Base-by-base conservation (phyloP, 2,797 vertebrate genomes). In the Phaenicophaeus curvirostris region DNA sequence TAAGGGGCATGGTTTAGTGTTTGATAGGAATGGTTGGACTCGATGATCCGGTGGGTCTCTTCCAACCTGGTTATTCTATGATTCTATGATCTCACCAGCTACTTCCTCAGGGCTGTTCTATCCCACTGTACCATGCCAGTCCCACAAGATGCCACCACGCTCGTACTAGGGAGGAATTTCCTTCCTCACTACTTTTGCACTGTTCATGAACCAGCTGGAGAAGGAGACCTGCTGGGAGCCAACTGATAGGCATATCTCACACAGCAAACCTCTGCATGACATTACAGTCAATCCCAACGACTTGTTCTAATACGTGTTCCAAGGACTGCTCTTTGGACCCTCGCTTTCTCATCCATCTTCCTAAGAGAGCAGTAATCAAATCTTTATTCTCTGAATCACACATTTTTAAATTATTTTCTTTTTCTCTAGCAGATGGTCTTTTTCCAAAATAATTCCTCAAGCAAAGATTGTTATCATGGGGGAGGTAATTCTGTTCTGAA, bases 381-480 rank as follows among this genome's bases (percentile, higher is more conserved):
- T 68, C 75, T 74, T 89, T 74, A 63, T 41, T 81, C 67, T 85
- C 72, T 39, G 68, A 90, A 89, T 74, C 84, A 58, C 71, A 18
- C 15, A 20, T 12, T 50, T 46, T 39, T 31, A 31, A 9, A 12
- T 28, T 13, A 13, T 9, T 7, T 35, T 35, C 27, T n/a, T 41
- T 50, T 65, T 48, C 28, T 7, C 41, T 44, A 46, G 75, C 53
- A 91, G 72, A 85, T 87, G 72, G 68, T 37, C 13, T 87, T 91
- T 91, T 93, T 91, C 85, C 93, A 94, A 77, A 83, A 90, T 55
- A 88, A 77, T 62, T 93, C 82, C 50, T 89, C 62, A 92, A 85
- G 27, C 73, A 54, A 75, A 93, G 61, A 92, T 93, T 90, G 73
- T 86, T 83, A 81, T 91, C 51, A 46, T 6, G 14, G 28, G 42